Conservation (phyloP, 2,888 invertebrate species). For the Callinectes sapidus region DNA sequence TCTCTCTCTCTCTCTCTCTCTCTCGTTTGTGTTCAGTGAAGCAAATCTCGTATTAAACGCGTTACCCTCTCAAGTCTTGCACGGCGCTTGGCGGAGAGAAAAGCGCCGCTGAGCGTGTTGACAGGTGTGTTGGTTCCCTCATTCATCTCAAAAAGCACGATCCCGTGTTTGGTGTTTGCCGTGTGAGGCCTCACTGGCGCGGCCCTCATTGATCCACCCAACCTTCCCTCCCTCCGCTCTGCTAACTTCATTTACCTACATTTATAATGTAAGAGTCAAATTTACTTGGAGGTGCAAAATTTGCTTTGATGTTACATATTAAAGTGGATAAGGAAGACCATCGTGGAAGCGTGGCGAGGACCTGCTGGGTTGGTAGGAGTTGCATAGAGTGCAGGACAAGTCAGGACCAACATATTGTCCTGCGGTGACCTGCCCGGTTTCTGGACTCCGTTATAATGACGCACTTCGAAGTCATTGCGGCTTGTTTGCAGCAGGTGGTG, state of each 20-base stretch:
- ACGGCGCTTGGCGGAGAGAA: background rate
- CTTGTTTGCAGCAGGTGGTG: background rate
- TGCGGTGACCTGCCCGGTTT: background rate
- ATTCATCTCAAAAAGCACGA: background rate
- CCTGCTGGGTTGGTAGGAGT: background rate
- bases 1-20: background rate
- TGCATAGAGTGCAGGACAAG: background rate
- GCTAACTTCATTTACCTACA: background rate
- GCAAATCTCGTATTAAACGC: background rate
- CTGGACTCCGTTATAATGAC: background rate
- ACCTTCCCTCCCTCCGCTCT: background rate
- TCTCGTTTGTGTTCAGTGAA: background rate
- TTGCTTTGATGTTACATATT: background rate
- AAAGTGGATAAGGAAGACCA: background rate
- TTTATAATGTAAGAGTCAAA: background rate
- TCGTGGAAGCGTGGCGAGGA: background rate
- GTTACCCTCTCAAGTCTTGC: background rate
- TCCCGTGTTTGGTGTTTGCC: background rate
- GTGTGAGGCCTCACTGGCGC: background rate
- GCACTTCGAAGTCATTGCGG: background rate
- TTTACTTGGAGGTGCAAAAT: conserved; percentile 18
- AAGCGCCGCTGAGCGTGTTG: background rate
- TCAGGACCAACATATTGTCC: background rate
- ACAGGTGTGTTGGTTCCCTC: background rate
- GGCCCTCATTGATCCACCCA: background rate